Evolutionary conservation across 2,797 vertebrate genomes (phyloP).

Genomic region (Silurus lanzhouensis): DNA sequence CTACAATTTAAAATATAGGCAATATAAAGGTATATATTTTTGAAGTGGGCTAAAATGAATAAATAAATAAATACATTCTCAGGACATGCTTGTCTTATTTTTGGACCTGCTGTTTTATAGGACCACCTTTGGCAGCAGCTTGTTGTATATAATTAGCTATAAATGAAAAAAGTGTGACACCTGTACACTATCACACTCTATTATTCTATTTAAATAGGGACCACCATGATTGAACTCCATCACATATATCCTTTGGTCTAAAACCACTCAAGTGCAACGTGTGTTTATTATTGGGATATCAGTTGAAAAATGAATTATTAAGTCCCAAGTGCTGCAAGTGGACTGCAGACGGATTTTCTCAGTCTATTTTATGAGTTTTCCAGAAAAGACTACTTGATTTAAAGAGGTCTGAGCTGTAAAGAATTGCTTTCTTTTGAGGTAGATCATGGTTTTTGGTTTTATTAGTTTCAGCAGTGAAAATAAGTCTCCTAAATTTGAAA

Average conservation of each 20-base stretch:
- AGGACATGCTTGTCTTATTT: not conserved
- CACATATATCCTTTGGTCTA: not conserved
- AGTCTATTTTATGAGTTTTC: not conserved
- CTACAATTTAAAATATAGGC: not conserved
- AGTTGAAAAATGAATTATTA: not conserved
- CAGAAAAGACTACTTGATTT: not conserved
- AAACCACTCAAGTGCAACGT: not conserved
- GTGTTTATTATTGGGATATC: not conserved
- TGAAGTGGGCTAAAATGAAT: too few species aligned
- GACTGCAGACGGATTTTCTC: not conserved
- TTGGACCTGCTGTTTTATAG: not conserved
- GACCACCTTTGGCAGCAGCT: not conserved
- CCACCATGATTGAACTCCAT: not conserved
- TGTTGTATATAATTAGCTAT: not conserved
- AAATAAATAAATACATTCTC: not conserved
- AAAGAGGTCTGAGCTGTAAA: not conserved
- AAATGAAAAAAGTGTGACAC: not conserved
- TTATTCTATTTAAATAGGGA: not conserved
- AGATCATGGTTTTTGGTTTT: not conserved
- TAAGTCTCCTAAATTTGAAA: not conserved
- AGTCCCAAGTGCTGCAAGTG: not conserved
- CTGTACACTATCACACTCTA: not conserved
- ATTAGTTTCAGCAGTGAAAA: not conserved
- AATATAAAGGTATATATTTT: not conserved
- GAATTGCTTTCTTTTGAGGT: not conserved